Conservation (phyloP, 2,888 invertebrate species). For the Drosophila lacicola region DNA sequence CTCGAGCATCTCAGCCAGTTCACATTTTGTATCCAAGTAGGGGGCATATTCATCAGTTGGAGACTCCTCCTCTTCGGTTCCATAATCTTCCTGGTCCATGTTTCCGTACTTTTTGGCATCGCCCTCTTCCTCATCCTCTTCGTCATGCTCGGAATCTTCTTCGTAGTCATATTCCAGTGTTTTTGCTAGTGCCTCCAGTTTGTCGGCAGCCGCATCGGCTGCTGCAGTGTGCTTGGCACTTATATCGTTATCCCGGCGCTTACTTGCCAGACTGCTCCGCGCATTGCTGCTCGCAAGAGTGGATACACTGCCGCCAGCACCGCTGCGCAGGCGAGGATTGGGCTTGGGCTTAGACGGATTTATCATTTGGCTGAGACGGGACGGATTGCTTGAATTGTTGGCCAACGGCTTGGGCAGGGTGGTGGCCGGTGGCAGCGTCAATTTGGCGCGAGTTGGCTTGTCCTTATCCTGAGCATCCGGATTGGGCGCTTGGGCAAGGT, state of each 20-base stretch:
- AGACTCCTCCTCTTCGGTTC: conserved; percentile 46
- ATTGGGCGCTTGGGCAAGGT: not conserved
- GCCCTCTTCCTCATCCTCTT: conserved; percentile 44
- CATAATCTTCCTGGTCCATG: conserved; percentile 42
- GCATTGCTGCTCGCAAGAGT: conserved; percentile 20
- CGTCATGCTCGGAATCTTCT: conserved; percentile 48
- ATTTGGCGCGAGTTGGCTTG: conserved; percentile 42
- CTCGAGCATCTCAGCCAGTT: conserved; percentile 50
- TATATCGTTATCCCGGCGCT: conserved; percentile 38
- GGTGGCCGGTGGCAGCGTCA: conserved; percentile 60
- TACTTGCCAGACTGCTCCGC: conserved; percentile 20
- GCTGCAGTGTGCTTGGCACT: conserved; percentile 30
- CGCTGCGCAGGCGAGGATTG: conserved; percentile 42
- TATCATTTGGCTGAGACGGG: conserved; percentile 57
- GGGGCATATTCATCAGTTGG: conserved; percentile 51
- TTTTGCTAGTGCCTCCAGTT: conserved; percentile 44
- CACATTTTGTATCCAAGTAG: conserved; percentile 53
- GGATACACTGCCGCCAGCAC: conserved; percentile 7
- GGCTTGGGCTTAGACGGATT: conserved; percentile 41
- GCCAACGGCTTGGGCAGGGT: conserved; percentile 23
- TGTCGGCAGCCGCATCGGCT: conserved; percentile 32
- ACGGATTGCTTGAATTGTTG: conserved; percentile 7
- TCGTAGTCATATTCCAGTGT: conserved; percentile 61
- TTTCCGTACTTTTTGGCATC: conserved; percentile 23
- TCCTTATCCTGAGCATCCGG: conserved; percentile 9